Conservation (phyloP, 2,797 vertebrate species). For the Petrocephalus schoutedeni region DNA sequence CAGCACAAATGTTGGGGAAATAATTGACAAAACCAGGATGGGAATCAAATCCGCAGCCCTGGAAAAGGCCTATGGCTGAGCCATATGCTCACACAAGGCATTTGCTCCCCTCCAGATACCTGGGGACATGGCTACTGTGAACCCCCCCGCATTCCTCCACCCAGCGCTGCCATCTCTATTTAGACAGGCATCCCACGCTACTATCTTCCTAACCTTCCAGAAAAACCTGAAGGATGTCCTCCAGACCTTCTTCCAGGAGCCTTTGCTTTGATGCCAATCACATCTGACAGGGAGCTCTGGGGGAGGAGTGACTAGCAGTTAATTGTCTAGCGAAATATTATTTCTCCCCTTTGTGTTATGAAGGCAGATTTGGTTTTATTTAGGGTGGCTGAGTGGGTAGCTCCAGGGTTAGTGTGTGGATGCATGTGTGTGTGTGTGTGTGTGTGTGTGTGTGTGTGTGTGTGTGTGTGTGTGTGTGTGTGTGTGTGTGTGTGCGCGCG, state of each 20-base stretch:
- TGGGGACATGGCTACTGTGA: background rate
- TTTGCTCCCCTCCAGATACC: background rate
- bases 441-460: too few relatives aligned
- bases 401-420: background rate
- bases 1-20: background rate
- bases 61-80: background rate
- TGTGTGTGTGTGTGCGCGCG: background rate
- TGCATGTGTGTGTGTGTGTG: background rate
- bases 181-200: background rate
- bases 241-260: background rate
- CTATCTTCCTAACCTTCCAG: background rate
- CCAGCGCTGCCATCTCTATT: background rate
- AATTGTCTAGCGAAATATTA: background rate
- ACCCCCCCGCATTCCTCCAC: background rate
- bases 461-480: background rate
- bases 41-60: background rate
- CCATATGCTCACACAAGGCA: background rate
- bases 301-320: conserved; percentile 13
- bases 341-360: background rate
- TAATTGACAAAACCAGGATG: background rate
- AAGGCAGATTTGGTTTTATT: background rate
- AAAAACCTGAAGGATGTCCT: background rate
- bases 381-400: background rate
- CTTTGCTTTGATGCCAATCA: conserved; percentile 2
- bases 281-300: conserved; percentile 22